These are phyloP conservation scores for Limenitis arthemis DNA, from an alignment of 2,888 invertebrate species.

Conservation along the genomic window DNA sequence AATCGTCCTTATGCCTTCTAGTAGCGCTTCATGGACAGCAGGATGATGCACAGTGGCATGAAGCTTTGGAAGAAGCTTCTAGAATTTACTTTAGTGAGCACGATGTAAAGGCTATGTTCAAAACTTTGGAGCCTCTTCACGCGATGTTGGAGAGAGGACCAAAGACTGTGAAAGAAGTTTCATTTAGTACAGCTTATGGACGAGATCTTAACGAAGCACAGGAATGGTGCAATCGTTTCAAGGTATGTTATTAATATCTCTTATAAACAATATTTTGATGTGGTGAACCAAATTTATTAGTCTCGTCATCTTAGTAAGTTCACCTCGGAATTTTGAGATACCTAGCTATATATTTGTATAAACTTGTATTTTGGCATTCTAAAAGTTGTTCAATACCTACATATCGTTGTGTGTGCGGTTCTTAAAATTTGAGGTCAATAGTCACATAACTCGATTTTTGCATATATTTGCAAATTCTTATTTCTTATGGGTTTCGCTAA, in stretches of 20 bases:
- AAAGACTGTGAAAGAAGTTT: slow-evolving; percentile 96
- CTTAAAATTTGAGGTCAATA: too few species aligned
- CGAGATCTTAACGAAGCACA: slow-evolving; percentile 94
- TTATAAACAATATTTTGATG: too few species aligned
- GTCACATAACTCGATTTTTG: too few species aligned
- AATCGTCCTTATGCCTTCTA: slow-evolving; percentile 92
- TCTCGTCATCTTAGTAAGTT: too few species aligned
- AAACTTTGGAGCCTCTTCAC: slow-evolving; percentile 94
- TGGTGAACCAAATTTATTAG: too few species aligned
- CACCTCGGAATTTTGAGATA: too few species aligned
- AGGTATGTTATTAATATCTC: slow-evolving; percentile 44
- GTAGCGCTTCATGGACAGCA: slow-evolving; percentile 94
- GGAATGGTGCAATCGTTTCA: slow-evolving; percentile 95
- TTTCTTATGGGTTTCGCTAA: too few species aligned
- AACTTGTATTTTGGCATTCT: too few species aligned
- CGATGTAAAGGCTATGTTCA: slow-evolving; percentile 97
- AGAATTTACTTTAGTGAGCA: slow-evolving; percentile 95
- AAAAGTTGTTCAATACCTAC: too few species aligned
- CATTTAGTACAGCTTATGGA: slow-evolving; percentile 97
- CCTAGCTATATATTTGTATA: too few species aligned
- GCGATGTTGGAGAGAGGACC: slow-evolving; percentile 95
- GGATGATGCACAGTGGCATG: slow-evolving; percentile 97
- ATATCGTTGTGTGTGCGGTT: too few species aligned
- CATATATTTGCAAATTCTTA: too few species aligned
- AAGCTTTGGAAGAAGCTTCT: slow-evolving; percentile 95